phyloP scores from a whole-genome alignment of 2,888 invertebrate species.

The Melieria omissa region DNA sequence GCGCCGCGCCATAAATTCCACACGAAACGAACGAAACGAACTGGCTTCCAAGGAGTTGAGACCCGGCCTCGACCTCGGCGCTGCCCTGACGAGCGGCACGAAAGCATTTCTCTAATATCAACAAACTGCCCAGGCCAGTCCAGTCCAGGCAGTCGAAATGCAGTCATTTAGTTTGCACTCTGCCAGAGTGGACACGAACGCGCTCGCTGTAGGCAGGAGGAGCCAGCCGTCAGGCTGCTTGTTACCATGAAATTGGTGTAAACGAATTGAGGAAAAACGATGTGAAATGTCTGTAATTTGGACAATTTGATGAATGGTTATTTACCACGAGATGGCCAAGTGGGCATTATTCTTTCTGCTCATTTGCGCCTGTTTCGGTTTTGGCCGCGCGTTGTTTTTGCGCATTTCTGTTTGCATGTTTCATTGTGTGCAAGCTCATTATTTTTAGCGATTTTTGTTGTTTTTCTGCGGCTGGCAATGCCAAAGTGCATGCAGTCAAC shows the following conservation, averaged over 20 bases:
- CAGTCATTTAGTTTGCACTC: conserved; percentile 23
- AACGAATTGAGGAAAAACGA: conserved; percentile 64
- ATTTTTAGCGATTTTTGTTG: too few species aligned
- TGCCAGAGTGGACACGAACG: conserved; percentile 21
- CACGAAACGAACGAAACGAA: background rate
- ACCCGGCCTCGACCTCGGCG: conserved; percentile 1
- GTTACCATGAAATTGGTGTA: conserved; percentile 65
- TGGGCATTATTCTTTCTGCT: conserved; percentile 63
- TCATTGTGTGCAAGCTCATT: too few species aligned
- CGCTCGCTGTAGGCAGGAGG: conserved; percentile 11
- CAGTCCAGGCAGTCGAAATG: background rate
- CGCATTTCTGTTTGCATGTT: too few species aligned
- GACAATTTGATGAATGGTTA: conserved; percentile 67
- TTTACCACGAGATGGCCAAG: conserved; percentile 67
- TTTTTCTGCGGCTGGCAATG: too few species aligned
- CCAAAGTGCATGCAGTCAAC: too few species aligned
- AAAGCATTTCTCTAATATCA: conserved; percentile 28
- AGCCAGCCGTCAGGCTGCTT: background rate
- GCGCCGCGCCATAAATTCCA: conserved; percentile 27
- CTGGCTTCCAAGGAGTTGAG: background rate
- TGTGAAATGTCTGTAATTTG: conserved; percentile 67
- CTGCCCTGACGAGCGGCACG: conserved; percentile 18
- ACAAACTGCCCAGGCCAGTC: conserved; percentile 4
- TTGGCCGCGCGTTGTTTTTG: too few species aligned
- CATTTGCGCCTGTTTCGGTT: too few species aligned